These are phyloP conservation scores for Ophraella communa DNA, from an alignment of 2,888 invertebrate genomes.

Conservation along the genomic window DNA sequence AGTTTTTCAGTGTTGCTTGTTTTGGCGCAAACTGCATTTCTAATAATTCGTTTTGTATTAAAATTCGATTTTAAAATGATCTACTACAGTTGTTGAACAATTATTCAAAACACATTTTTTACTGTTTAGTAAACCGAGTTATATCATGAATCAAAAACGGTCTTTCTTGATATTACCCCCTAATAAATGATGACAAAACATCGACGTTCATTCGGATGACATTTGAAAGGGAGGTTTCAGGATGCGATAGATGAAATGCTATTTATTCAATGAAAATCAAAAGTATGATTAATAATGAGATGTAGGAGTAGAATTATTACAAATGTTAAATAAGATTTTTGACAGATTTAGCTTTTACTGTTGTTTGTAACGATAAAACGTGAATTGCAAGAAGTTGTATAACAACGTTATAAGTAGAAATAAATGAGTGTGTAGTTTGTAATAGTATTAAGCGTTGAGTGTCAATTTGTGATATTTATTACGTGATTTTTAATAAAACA, in stretches of 20 bases:
- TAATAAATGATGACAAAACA: conserved; percentile 3
- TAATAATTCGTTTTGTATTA: not conserved
- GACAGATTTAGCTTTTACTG: too few relatives aligned
- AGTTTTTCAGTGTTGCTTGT: too few relatives aligned
- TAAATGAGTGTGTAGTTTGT: too few relatives aligned
- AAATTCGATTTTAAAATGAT: not conserved
- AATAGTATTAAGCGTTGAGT: too few relatives aligned
- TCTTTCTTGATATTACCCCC: not conserved
- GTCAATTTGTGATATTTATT: too few relatives aligned
- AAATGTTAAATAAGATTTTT: too few relatives aligned
- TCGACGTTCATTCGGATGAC: not conserved
- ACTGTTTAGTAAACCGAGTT: too few relatives aligned
- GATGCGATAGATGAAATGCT: not conserved
- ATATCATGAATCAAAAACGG: not conserved
- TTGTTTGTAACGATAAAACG: too few relatives aligned
- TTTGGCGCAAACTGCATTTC: too few relatives aligned
- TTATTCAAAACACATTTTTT: not conserved
- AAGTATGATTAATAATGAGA: not conserved
- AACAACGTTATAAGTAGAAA: too few relatives aligned
- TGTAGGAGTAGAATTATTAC: not conserved
- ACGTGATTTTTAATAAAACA: too few relatives aligned
- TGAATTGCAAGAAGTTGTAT: too few relatives aligned
- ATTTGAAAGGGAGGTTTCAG: not conserved
- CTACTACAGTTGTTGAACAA: not conserved
- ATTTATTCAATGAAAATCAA: conserved; percentile 5